Conservation (phyloP, 2,797 vertebrate species). For the Miichthys miiuy region DNA sequence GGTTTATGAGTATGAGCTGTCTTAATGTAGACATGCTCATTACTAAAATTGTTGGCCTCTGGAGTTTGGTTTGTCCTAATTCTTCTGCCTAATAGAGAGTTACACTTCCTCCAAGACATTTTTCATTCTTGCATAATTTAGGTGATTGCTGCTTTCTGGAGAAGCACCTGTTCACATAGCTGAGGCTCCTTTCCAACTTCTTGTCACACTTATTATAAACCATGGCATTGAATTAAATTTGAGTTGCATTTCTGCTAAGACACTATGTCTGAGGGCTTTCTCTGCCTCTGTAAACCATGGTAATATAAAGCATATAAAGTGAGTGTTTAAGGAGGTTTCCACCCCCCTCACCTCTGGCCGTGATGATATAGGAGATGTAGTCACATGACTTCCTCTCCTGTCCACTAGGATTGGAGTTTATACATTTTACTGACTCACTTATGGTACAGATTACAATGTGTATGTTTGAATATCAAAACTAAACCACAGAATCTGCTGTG, state of each 20-base stretch:
- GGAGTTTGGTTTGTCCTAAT: conserved; percentile 55
- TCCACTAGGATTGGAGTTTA: background rate
- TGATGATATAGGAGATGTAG: conserved; percentile 9
- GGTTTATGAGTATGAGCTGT: background rate
- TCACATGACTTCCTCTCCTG: background rate
- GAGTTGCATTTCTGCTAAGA: conserved; percentile 16
- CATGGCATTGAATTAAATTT: conserved; percentile 39
- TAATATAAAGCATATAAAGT: background rate
- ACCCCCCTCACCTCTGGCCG: background rate
- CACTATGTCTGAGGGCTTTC: conserved; percentile 10
- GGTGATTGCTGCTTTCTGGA: conserved; percentile 36
- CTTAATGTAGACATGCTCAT: conserved; percentile 12
- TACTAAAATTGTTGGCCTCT: conserved; percentile 35
- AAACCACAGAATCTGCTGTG: background rate
- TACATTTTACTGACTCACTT: background rate
- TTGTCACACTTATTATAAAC: conserved; percentile 53
- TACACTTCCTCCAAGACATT: conserved; percentile 48
- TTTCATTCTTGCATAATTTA: conserved; percentile 55
- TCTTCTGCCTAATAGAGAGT: conserved; percentile 33
- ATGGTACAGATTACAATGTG: background rate
- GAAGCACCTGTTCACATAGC: conserved; percentile 42
- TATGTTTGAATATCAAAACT: background rate
- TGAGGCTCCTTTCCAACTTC: conserved; percentile 45
- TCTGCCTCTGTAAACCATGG: background rate
- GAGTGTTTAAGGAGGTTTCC: conserved; percentile 6